A percentile compares a stretch with the other conserved stretches of the same genome.
These are phyloP conservation scores for Pachydiplax longipennis DNA, from an alignment of 2,888 invertebrate genomes.

Conservation along the genomic window DNA sequence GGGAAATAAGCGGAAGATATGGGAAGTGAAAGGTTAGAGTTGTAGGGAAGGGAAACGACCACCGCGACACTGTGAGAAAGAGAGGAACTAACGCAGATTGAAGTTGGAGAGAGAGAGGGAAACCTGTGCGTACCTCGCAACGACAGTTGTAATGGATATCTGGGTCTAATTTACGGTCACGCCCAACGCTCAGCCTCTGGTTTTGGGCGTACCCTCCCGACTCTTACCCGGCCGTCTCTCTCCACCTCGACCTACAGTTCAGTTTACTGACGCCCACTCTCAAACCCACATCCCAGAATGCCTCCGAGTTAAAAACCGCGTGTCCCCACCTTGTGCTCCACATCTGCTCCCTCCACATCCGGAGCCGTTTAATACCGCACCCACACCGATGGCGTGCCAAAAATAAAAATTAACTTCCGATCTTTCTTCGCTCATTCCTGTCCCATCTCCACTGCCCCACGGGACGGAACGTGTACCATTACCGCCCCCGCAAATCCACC, in stretches of 20 bases:
- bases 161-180: constrained; percentile 39
- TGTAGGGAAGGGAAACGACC: neutral
- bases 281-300: neutral
- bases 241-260: neutral
- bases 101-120: neutral
- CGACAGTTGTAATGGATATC: constrained; percentile 44
- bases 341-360: neutral
- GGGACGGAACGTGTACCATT: neutral
- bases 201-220: constrained; percentile 13
- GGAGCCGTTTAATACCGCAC: neutral
- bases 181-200: constrained; percentile 34
- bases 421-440: neutral
- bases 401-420: constrained; percentile 36
- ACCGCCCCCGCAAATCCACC: neutral
- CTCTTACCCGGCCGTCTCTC: neutral
- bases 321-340: neutral
- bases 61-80: neutral
- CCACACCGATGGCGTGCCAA: neutral
- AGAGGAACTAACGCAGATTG: constrained; percentile 13
- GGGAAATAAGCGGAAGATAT: neutral
- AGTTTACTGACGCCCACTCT: neutral
- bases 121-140: constrained; percentile 24
- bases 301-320: neutral
- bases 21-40: neutral
- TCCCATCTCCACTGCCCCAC: neutral